Evolutionary conservation across 2,888 invertebrate genomes (phyloP), one percentile per base, ranked within the genome.

Genomic region (Rhopalosiphum nymphaeae): DNA sequence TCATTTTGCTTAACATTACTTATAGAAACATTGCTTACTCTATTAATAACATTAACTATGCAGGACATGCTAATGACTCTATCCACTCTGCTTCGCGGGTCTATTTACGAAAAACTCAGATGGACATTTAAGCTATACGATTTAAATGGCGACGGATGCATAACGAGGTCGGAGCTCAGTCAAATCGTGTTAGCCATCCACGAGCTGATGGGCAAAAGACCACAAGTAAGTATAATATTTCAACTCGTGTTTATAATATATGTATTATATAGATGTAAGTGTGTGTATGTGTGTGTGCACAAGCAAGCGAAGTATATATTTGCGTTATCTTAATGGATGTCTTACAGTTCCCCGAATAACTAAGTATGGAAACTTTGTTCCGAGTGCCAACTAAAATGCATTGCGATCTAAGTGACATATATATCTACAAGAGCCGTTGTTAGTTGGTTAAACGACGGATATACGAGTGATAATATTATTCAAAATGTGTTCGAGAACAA

Each of bases 71-170:
- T 99, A 95, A 98, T 98, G 95, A 98, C 99, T 53, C 96, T 99
- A 78, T 99, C 99, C 16, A 98, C 99, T 1, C 96, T 99, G 91
- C 97, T 99, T 91, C 97, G 99, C 21, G 99, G 99, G 11, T 98
- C 98, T 1, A 97, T 98, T 46, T 98, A 99, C 96, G 99, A 99
- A 96, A 97, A 99, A 95, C 97, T 99, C 89, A 97, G 98, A 95
- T 99, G 99, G 99, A 98, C 99, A 36, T 99, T 99, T 96, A 98
- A 98, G 95, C 96, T 99, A 94, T 99, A 99, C 96, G 99, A 99
- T 96, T 97, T 99, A 95, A 99, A 99, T 95, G 98, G 98, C 0
- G 99, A 99, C 96, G 99, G 99, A 0, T 98, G 98, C 95, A 99
- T 99, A 96, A 99, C 98, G 92, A 97, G 98, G 95, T 96, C 98